A percentile compares a stretch with the other conserved stretches of the same genome.
Evolutionary conservation across 1,140 invertebrate genomes (phyloP).

Genomic region (Apocrypta bakeri): DNA sequence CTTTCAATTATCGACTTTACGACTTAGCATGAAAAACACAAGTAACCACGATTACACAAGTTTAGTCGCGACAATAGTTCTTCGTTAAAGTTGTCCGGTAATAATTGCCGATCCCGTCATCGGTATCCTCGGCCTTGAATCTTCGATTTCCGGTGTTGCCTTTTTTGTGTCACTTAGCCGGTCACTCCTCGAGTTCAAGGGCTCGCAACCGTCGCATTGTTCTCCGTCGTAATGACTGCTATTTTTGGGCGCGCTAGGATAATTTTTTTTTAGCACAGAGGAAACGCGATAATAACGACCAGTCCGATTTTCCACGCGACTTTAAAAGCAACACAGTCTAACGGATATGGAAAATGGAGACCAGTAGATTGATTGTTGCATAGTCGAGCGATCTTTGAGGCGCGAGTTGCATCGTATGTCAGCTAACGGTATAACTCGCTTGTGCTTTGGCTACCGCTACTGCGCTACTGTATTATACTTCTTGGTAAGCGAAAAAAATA

Average conservation of each 20-base stretch:
- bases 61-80: background rate
- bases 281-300: background rate
- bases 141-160: background rate
- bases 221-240: background rate
- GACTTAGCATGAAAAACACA: background rate
- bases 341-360: conserved; percentile 16
- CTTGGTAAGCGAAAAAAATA: conserved; percentile 31
- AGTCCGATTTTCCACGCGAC: background rate
- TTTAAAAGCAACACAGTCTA: background rate
- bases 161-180: background rate
- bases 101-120: background rate
- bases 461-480: too few species aligned
- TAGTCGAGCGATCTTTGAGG: conserved; percentile 1
- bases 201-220: background rate
- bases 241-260: background rate
- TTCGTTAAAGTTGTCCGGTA: background rate
- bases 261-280: background rate
- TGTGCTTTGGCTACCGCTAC: background rate
- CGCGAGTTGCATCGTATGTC: conserved; percentile 3
- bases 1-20: background rate
- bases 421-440: conserved; percentile 12
- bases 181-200: background rate
- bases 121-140: background rate
- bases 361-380: conserved; percentile 42
- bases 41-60: too few species aligned